Conservation (phyloP, 2,113 vertebrate species). For the Brienomyrus brachyistius region DNA sequence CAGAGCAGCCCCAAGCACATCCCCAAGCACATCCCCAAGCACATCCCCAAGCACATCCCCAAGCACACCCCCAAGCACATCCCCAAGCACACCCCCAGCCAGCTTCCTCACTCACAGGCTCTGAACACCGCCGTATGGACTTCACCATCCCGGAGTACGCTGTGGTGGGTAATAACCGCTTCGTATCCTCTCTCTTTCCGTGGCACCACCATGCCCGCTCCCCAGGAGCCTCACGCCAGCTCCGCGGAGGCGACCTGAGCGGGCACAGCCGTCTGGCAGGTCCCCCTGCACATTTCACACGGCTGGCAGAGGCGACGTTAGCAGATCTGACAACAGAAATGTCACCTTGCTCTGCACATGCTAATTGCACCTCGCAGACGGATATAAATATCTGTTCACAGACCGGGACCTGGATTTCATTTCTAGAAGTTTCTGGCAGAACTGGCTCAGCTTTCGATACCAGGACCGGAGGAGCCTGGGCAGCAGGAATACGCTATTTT, state of each 20-base stretch:
- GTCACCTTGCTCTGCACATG: conserved; percentile 14
- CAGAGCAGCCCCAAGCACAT: not conserved
- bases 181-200: not conserved
- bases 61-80: too few relatives aligned
- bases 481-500: not conserved
- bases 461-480: not conserved
- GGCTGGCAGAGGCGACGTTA: not conserved
- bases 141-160: not conserved
- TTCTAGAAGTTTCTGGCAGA: conserved; percentile 16
- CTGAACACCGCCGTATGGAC: not conserved
- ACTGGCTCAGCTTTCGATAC: conserved; percentile 3
- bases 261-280: not conserved
- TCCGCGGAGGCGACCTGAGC: not conserved
- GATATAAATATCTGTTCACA: conserved; percentile 21
- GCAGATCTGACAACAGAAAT: conserved; percentile 14
- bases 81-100: not conserved
- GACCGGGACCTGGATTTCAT: not conserved
- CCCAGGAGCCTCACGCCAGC: not conserved
- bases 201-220: not conserved
- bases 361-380: conserved; percentile 8
- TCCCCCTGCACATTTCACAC: not conserved
- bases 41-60: too few relatives aligned
- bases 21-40: too few relatives aligned
- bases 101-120: not conserved
- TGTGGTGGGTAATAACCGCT: not conserved